Evolutionary conservation across 2,797 vertebrate species (phyloP).

Genomic region (Polyboroides typus): DNA sequence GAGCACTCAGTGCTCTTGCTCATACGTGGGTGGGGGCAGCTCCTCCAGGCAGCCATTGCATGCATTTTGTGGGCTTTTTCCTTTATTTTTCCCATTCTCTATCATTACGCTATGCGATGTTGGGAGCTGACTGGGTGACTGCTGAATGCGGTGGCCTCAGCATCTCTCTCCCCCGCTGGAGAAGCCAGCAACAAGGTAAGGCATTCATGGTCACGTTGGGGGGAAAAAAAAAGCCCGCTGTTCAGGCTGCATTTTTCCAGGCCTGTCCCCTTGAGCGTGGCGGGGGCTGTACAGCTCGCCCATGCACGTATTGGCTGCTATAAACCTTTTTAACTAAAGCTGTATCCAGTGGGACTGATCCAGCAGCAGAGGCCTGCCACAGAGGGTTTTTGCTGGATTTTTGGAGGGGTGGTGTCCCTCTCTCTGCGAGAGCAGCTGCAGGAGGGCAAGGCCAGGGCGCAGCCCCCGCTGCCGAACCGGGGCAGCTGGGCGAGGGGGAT

Average conservation of each 20-base stretch:
- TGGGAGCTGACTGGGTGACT: neutral
- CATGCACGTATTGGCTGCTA: fast-evolving
- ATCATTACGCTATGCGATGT: fast-evolving
- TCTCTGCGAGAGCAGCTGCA: neutral
- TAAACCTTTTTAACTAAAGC: neutral
- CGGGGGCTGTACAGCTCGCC: neutral
- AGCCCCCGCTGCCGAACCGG: fast-evolving
- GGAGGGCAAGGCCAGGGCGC: neutral
- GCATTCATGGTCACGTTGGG: neutral
- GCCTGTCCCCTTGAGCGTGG: neutral
- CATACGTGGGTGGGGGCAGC: fast-evolving
- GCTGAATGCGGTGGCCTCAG: neutral
- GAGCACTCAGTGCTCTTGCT: neutral
- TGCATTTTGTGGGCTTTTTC: neutral
- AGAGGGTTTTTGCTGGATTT: neutral
- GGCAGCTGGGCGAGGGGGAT: fast-evolving
- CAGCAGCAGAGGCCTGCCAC: neutral
- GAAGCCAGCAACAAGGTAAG: neutral
- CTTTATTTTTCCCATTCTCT: neutral
- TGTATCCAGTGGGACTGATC: neutral
- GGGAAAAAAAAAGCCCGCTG: neutral
- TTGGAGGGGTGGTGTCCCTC: neutral
- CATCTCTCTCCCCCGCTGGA: fast-evolving
- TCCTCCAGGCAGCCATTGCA: neutral
- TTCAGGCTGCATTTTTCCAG: neutral